Conservation (phyloP, 64 coral and sea anemone species). For the Cladopsammia gracilis region DNA sequence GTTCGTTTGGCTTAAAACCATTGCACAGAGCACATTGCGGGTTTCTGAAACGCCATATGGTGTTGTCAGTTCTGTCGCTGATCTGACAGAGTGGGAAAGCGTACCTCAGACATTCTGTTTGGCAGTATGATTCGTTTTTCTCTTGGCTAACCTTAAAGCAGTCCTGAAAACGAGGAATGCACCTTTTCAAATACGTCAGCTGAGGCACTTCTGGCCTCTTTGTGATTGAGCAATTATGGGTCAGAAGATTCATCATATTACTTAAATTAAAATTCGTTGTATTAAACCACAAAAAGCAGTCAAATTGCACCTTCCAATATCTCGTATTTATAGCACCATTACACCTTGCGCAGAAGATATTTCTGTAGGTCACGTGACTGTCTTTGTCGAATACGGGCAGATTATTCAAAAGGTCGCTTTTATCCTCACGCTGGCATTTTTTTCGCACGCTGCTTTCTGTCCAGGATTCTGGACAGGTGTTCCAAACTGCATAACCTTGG, state of each 20-base stretch:
- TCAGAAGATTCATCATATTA: not conserved
- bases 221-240: not conserved
- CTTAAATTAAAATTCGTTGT: not conserved
- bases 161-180: not conserved
- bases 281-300: not conserved
- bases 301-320: not conserved
- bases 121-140: not conserved
- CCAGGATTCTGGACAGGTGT: not conserved
- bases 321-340: not conserved
- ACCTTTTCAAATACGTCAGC: not conserved
- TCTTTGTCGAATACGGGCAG: constrained; percentile 6
- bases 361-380: constrained; percentile 37
- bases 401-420: not conserved
- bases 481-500: constrained; percentile 8
- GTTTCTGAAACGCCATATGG: not conserved
- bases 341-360: constrained; percentile 40
- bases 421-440: constrained; percentile 18
- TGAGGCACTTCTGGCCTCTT: not conserved
- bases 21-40: constrained; percentile 24
- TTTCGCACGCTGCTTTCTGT: not conserved
- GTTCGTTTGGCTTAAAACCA: not conserved
- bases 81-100: not conserved
- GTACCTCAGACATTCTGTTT: constrained; percentile 21
- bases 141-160: not conserved
- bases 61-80: too few species aligned